Base-by-base conservation (phyloP, 2,888 invertebrate species). In the Gnatocerus cornutus region DNA sequence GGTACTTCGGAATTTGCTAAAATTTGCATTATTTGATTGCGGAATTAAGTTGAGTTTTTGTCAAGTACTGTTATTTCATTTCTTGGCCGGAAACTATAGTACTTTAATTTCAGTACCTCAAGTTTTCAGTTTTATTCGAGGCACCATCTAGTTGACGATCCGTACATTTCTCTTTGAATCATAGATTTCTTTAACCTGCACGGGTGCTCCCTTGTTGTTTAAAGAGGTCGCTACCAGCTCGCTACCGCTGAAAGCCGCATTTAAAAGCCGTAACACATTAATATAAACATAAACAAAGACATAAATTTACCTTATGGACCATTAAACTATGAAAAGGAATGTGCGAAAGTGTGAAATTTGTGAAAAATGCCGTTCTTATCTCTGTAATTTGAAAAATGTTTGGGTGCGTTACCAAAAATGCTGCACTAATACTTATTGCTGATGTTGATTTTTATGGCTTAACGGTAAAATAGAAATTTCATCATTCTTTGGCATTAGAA, bases 381-480 rank as follows among this genome's bases (percentile, higher is more conserved):
- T 33, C 33, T 9, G n/a, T 1, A 33, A 33, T 33, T 33, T 33
- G 1, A 2, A 33, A 5, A 29, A 29, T 29, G 29, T 7, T 29
- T 29, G 7, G 29, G 29, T 29, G 29, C 4, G 21, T 21, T 21
- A 21, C 21, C 7, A 16, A 9, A 46, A 46, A 46, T 16, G 16
- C 27, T 30, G 33, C 37, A 14, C 16, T 16, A 10, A 12, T 43
- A 43, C n/a, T 37, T 58, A 10, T 55, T 12, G 39, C 5, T 21
- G 4, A 8, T 8, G 12, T 29, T 33, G 14, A 13, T 37, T 21
- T 61, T 61, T 61, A 48, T 48, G 14, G 29, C 13, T 3, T 62
- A 62, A 62, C 62, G 50, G 62, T 62, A 52, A 62, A 62, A 62
- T 62, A 62, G 62, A 62, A 62, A 62, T 62, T 62, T 6, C 59